These are phyloP conservation scores for Orchestia grillus DNA, from an alignment of 1,140 invertebrate genomes.

Conservation along the genomic window DNA sequence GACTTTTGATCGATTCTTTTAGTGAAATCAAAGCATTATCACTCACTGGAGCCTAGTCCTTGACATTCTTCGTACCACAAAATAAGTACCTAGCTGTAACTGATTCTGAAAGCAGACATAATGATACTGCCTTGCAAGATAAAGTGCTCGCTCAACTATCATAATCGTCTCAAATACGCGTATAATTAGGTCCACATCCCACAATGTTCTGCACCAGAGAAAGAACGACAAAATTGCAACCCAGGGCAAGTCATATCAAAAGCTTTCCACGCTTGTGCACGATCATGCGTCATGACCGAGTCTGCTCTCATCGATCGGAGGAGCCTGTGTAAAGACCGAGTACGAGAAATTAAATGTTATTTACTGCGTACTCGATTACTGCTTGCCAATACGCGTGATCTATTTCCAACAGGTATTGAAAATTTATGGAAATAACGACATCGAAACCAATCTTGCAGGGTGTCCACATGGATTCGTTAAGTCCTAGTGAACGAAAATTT, in stretches of 20 bases:
- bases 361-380: background rate
- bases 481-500: background rate
- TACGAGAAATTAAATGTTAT: background rate
- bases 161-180: background rate
- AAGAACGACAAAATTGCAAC: background rate
- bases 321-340: background rate
- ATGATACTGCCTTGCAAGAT: background rate
- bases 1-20: background rate
- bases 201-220: background rate
- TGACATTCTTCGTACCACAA: background rate
- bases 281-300: background rate
- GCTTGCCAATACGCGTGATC: background rate
- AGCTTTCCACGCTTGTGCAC: background rate
- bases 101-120: background rate
- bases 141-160: background rate
- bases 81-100: background rate
- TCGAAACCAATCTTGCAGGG: background rate
- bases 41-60: background rate
- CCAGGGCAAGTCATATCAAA: background rate
- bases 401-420: background rate
- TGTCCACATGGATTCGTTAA: background rate
- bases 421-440: background rate
- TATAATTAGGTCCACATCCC: background rate
- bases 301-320: background rate
- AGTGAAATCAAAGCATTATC: background rate